Conservation (phyloP, 2,113 vertebrate genomes). For the Chiloscyllium plagiosum region DNA sequence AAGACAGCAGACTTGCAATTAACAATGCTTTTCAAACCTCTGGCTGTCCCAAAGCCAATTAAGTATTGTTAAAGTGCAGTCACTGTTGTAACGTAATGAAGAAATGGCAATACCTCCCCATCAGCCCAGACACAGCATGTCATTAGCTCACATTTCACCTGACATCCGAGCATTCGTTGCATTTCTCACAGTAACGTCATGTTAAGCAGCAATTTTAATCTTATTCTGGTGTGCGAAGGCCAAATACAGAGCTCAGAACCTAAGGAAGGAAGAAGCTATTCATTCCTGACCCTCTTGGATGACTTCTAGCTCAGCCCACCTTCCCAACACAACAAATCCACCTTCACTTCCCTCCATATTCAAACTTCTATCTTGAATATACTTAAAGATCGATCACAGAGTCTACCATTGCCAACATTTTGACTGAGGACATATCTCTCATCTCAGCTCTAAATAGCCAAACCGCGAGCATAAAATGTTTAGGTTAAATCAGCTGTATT, state of each 20-base stretch:
- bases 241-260: not conserved
- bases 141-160: not conserved
- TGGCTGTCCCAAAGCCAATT: not conserved
- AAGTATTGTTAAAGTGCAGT: not conserved
- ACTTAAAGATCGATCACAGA: not conserved
- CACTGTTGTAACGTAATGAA: not conserved
- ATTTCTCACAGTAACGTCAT: not conserved
- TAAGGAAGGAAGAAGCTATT: not conserved
- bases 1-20: not conserved
- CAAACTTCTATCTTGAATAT: not conserved
- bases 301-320: not conserved
- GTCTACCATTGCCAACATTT: not conserved
- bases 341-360: not conserved
- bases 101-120: not conserved
- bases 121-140: not conserved
- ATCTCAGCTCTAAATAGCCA: too few species aligned
- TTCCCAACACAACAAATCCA: not conserved
- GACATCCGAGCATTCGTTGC: not conserved
- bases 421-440: not conserved
- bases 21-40: not conserved
- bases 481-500: not conserved
- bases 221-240: not conserved
- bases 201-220: not conserved
- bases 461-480: too few species aligned
- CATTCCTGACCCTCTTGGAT: not conserved